phyloP scores from a whole-genome alignment of 2,113 vertebrate species.

The Lepus timidus region DNA sequence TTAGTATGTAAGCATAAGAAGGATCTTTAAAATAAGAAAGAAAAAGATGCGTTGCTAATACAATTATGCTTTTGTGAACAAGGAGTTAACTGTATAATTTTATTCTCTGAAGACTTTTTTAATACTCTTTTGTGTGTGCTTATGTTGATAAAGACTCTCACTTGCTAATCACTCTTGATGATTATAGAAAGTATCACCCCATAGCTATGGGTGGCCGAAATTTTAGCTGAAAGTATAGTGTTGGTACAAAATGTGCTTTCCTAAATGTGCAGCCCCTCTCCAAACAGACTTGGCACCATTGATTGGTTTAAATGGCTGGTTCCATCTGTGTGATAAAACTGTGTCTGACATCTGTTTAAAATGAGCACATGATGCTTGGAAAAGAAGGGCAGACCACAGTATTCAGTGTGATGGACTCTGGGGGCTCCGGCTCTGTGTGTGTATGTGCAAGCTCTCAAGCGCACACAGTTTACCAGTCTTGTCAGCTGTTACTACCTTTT shows the following conservation, averaged over 20 bases:
- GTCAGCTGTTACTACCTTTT: constrained; percentile 90
- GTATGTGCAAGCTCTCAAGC: not conserved
- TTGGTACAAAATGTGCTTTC: constrained; percentile 31
- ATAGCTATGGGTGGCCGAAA: constrained; percentile 23
- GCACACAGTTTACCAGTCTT: constrained; percentile 88
- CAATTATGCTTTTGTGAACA: constrained; percentile 29
- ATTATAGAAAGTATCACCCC: constrained; percentile 33
- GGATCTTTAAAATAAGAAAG: no score
- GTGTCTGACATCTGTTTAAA: constrained; percentile 88
- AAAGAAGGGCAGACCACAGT: constrained; percentile 78
- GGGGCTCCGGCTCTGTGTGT: constrained; percentile 70
- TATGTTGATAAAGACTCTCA: not conserved
- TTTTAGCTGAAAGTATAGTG: constrained; percentile 20
- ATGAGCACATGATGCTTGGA: constrained; percentile 81
- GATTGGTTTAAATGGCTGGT: constrained; percentile 72
- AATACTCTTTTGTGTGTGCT: no score
- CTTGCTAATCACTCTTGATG: not conserved
- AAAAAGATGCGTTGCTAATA: not conserved
- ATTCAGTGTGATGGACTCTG: constrained; percentile 85
- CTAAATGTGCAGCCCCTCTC: not conserved
- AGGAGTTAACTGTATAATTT: constrained; percentile 13
- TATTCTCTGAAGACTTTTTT: not conserved
- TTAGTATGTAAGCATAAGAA: no score
- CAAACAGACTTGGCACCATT: constrained; percentile 46
- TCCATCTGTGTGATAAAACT: constrained; percentile 80